phyloP scores from a whole-genome alignment of 2,113 vertebrate genomes.

The Falco punctatus region DNA sequence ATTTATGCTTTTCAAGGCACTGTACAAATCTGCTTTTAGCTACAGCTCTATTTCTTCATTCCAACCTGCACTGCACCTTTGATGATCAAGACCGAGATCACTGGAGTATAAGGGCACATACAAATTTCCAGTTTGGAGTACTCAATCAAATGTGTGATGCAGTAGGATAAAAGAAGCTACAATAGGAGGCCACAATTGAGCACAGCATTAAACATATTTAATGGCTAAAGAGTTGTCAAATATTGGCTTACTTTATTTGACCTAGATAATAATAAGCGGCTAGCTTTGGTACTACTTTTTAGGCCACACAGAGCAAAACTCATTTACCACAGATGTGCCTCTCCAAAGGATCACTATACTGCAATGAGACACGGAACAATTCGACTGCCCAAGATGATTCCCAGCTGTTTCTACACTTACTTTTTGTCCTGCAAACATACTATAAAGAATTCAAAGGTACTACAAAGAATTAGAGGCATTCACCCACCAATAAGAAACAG shows the following conservation, averaged over 20 bases:
- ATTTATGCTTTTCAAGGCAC: not conserved
- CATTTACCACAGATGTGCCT: not conserved
- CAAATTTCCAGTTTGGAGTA: not conserved
- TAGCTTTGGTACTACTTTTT: not conserved
- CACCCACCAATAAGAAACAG: not conserved
- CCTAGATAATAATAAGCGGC: not conserved
- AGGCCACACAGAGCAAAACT: not conserved
- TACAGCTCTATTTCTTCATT: not conserved
- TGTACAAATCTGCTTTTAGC: not conserved
- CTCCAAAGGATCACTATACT: not conserved
- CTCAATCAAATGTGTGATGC: not conserved
- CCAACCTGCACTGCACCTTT: not conserved
- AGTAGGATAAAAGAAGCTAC: not conserved
- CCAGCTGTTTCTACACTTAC: not conserved
- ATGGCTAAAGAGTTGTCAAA: not conserved
- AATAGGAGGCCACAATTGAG: not conserved
- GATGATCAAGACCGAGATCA: rapidly evolving
- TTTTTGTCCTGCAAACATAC: not conserved
- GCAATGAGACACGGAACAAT: not conserved
- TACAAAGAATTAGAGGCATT: not conserved
- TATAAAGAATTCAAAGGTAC: not conserved
- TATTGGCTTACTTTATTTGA: not conserved
- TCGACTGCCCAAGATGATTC: not conserved
- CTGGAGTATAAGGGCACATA: not conserved
- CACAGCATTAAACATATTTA: not conserved